phyloP scores from a whole-genome alignment of 1,140 invertebrate genomes.

The Pseudachorutes palmiensis region DNA sequence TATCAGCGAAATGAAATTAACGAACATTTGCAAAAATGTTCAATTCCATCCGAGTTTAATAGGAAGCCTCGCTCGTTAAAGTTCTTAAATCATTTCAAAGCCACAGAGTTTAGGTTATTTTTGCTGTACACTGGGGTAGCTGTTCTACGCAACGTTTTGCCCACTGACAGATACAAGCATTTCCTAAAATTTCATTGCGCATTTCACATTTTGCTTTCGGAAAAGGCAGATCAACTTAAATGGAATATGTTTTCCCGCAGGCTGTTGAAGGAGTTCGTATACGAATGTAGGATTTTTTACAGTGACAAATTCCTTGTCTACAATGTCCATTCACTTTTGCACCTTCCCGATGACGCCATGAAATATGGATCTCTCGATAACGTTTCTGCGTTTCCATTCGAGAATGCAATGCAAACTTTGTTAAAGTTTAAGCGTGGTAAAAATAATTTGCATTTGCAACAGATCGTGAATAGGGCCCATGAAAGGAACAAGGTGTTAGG shows the following conservation, averaged over 20 bases:
- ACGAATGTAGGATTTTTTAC: neutral
- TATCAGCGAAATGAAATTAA: neutral
- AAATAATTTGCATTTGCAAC: constrained; percentile 16
- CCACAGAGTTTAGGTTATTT: constrained; percentile 15
- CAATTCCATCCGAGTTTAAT: constrained; percentile 4
- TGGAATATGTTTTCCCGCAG: neutral
- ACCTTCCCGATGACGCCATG: constrained; percentile 8
- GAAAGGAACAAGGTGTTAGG: neutral
- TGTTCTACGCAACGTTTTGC: neutral
- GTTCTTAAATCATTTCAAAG: constrained; percentile 3
- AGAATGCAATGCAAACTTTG: constrained; percentile 12
- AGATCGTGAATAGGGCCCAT: constrained; percentile 1
- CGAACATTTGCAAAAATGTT: neutral
- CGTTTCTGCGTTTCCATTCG: constrained; percentile 8
- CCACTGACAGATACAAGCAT: neutral
- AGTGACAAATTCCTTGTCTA: constrained; percentile 9
- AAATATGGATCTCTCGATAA: constrained; percentile 15
- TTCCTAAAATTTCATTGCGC: constrained; percentile 12
- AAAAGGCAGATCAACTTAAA: neutral
- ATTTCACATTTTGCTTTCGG: constrained; percentile 1
- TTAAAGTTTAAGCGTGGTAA: neutral
- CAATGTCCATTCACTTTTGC: constrained; percentile 8
- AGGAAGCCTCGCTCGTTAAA: constrained; percentile 3
- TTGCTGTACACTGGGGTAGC: neutral
- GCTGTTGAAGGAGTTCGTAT: constrained; percentile 2